phyloP scores from a whole-genome alignment of 1,140 invertebrate species.

The Fragariocoptes setiger region DNA sequence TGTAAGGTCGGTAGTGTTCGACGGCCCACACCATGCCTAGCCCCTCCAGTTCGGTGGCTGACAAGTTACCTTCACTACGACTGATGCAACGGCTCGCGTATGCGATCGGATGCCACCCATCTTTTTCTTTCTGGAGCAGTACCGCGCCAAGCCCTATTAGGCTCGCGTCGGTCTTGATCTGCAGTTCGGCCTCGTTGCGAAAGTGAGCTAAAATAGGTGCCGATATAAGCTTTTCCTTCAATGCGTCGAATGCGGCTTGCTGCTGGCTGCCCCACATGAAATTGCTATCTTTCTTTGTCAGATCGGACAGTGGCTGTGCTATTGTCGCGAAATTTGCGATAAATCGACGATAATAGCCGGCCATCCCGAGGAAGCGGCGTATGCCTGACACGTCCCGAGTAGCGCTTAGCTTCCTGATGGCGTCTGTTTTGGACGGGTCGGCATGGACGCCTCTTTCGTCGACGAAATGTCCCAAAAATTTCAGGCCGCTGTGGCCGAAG shows the following conservation, averaged over 20 bases:
- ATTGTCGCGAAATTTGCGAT: constrained; percentile 15
- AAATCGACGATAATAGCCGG: constrained; percentile 19
- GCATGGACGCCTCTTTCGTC: constrained; percentile 5
- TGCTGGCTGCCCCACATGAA: constrained; percentile 10
- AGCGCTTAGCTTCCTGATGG: constrained; percentile 5
- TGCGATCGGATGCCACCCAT: not conserved
- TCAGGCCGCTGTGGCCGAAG: constrained; percentile 5
- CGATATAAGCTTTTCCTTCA: constrained; percentile 7
- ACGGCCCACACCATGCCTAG: not conserved
- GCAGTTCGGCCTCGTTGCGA: not conserved
- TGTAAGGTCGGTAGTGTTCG: not conserved
- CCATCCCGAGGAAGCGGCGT: constrained; percentile 18
- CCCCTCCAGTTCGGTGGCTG: not conserved
- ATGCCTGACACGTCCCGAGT: constrained; percentile 10
- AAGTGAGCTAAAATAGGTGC: constrained; percentile 5
- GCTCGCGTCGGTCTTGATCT: constrained; percentile 8
- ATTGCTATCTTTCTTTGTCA: constrained; percentile 11
- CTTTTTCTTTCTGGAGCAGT: constrained; percentile 4
- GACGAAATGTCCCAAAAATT: constrained; percentile 9
- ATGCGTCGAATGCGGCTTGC: constrained; percentile 6
- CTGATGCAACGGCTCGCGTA: not conserved
- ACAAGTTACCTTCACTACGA: not conserved
- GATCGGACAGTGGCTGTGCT: constrained; percentile 7
- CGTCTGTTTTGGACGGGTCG: constrained; percentile 3
- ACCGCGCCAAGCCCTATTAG: constrained; percentile 8